Conservation (phyloP, 2,888 invertebrate genomes). For the Congeria kusceri region DNA sequence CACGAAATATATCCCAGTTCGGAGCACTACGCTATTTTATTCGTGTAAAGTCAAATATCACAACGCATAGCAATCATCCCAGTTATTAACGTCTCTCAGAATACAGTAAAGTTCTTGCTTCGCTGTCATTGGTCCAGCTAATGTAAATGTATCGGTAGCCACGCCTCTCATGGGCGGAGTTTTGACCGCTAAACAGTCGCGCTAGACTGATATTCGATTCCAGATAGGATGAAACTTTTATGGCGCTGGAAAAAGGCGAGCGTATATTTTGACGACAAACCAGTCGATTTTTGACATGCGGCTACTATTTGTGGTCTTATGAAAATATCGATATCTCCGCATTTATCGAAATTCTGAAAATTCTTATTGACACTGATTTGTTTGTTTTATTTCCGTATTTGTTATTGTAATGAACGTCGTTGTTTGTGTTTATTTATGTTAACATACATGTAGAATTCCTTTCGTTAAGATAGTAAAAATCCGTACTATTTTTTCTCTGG, state of each 20-base stretch:
- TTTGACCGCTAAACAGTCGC: not conserved
- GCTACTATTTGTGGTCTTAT: not conserved
- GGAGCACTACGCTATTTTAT: conserved; percentile 7
- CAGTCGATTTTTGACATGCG: not conserved
- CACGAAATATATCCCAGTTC: conserved; percentile 19
- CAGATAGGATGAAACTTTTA: not conserved
- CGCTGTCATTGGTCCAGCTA: conserved; percentile 1
- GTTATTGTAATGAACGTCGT: not conserved
- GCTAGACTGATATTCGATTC: not conserved
- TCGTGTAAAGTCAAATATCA: conserved; percentile 11
- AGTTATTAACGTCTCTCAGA: not conserved
- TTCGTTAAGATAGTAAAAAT: no score
- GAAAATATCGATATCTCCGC: not conserved
- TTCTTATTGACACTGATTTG: conserved; percentile 8
- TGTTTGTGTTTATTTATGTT: not conserved
- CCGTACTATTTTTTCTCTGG: no score
- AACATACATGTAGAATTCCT: no score
- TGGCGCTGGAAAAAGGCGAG: not conserved
- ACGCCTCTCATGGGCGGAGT: conserved; percentile 6
- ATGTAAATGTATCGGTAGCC: conserved; percentile 35
- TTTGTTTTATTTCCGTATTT: conserved; percentile 1
- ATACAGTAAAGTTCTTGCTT: not conserved
- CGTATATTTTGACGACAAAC: not conserved
- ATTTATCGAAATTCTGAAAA: conserved; percentile 1
- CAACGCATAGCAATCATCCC: not conserved